These are phyloP conservation scores for Neomicropteryx cornuta DNA, from an alignment of 1,140 invertebrate species.

Conservation along the genomic window DNA sequence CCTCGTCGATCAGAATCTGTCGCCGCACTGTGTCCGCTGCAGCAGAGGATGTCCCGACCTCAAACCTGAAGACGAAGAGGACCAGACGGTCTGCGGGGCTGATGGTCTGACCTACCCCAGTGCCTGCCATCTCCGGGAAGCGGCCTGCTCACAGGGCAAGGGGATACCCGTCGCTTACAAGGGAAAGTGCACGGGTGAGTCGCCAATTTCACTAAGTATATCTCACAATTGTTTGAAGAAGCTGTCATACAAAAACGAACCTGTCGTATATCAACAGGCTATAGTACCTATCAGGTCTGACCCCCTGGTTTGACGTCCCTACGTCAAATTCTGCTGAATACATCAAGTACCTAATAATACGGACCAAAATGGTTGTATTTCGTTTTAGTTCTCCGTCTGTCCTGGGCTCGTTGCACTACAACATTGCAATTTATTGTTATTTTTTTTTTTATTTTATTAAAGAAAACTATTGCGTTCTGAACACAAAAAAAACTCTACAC, in stretches of 20 bases:
- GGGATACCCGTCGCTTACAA: conserved; percentile 78
- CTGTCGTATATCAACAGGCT: neutral
- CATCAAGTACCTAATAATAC: neutral
- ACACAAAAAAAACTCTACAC: no score
- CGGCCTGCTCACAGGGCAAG: conserved; percentile 68
- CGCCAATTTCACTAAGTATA: neutral
- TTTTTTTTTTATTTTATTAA: no score
- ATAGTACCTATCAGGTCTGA: no score
- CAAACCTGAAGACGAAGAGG: conserved; percentile 27
- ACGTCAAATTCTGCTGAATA: no score
- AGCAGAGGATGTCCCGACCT: conserved; percentile 49
- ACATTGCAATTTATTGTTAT: no score
- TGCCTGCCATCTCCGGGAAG: conserved; percentile 72
- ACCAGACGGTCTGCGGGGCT: conserved; percentile 67
- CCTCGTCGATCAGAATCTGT: conserved; percentile 74
- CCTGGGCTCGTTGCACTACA: no score
- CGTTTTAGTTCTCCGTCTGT: neutral
- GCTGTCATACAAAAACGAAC: neutral
- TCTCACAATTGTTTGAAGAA: neutral
- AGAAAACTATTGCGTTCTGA: no score
- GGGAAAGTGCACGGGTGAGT: conserved; percentile 72
- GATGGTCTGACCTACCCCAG: conserved; percentile 81
- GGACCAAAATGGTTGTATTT: neutral
- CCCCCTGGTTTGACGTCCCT: no score
- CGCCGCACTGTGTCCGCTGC: conserved; percentile 73